Evolutionary conservation across 2,888 invertebrate species (phyloP), one percentile per base, ranked within the genome.

Genomic region (Graphium colonna): DNA sequence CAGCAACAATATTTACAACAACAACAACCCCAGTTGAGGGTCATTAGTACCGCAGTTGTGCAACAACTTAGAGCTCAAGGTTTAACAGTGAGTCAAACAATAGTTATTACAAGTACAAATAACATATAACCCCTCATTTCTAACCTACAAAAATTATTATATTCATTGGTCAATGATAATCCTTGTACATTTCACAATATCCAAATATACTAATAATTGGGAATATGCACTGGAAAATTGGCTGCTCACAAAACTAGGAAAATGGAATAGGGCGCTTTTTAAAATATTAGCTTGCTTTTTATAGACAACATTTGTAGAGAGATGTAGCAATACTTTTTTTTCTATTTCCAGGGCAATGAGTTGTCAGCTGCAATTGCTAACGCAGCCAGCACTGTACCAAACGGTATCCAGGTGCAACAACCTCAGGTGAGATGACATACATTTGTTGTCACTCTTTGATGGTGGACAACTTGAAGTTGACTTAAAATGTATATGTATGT

Each of bases 51-150:
- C 12, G 90, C 91, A 46, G 89, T 91, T 40, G 87, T 92, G 40
- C 92, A 91, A 55, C 92, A 92, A 69, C 80, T 92, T 56, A 79
- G 91, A 59, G 90, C 91, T 1, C 91, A 91, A 61, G 91, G 91
- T 9, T 73, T 91, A 54, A 79, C 88, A 38, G 90, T 90, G 52
- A 79, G 85, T 77, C 41, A 41, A 43, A 51, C 46, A 50, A 47
- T 41, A 51, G 56, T 52, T 58, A 47, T 42, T 42, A 41, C 39
- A 55, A 13, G 44, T 44, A 44, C 38, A 42, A 52, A 45, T 49
- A 49, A 49, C 41, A 26, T 41, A 10, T 44, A 52, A 41, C 40
- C 9, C 12, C 12, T 16, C 10, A 42, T 21, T 43, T n/a, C 33
- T 39, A 46, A 38, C 40, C 16, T n/a, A 13, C 31, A 42, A 33